Evolutionary conservation across 2,113 vertebrate species (phyloP).

Genomic region (Clinocottus analis): DNA sequence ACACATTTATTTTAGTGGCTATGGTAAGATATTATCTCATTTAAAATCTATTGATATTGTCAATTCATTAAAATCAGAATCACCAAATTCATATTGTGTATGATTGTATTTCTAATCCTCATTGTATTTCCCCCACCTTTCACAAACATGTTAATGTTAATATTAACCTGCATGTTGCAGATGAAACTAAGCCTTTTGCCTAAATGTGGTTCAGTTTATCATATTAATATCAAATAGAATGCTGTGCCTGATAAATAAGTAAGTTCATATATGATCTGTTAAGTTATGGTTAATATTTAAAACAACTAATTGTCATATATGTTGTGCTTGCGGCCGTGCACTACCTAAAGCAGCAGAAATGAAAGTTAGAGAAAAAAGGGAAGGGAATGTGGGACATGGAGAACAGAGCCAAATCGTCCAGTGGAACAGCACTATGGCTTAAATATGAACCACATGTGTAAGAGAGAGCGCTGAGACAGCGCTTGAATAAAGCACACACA

Average conservation of each 20-base stretch:
- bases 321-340: conserved; percentile 5
- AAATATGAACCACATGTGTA: conserved; percentile 81
- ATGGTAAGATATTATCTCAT: background rate
- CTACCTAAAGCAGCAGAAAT: conserved; percentile 31
- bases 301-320: conserved; percentile 4
- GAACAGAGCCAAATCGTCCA: conserved; percentile 72
- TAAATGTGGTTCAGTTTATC: background rate
- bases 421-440: conserved; percentile 68
- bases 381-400: conserved; percentile 63
- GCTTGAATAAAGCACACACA: conserved; percentile 32
- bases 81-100: background rate
- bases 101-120: background rate
- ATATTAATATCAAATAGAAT: background rate
- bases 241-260: background rate
- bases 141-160: background rate
- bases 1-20: background rate
- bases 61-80: background rate
- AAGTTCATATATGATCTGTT: background rate
- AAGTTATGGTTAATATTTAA: background rate
- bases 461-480: conserved; percentile 71
- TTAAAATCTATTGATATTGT: background rate
- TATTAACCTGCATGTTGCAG: background rate
- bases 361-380: conserved; percentile 42
- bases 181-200: background rate
- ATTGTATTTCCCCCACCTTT: background rate